A percentile compares a stretch with the other conserved stretches of the same genome.
phyloP scores from a whole-genome alignment of 2,797 vertebrate genomes.

The Cryptoblepharus egeriae region DNA sequence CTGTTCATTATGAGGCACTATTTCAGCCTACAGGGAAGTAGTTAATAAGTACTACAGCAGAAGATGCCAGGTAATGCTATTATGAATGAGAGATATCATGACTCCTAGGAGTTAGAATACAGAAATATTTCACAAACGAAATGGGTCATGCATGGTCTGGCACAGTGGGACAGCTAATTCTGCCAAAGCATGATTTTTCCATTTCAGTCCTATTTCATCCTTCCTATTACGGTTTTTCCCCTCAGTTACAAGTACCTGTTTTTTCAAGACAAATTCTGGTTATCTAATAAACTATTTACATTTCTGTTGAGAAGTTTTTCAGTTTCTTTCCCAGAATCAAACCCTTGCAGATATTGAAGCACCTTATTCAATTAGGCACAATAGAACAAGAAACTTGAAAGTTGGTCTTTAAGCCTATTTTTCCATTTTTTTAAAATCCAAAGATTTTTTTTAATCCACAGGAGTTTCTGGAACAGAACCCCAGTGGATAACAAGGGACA shows the following conservation, averaged over 20 bases:
- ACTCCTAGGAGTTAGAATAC: conserved; percentile 10
- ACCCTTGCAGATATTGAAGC: too few species aligned
- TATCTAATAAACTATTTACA: neutral
- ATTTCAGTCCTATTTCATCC: neutral
- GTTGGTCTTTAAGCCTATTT: too few species aligned
- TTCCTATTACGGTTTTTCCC: neutral
- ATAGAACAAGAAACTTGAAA: too few species aligned
- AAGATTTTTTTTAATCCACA: too few species aligned
- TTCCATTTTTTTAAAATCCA: too few species aligned
- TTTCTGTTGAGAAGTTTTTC: too few species aligned
- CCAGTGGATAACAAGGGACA: too few species aligned
- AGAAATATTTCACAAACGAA: conserved; percentile 29
- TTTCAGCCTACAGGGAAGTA: conserved; percentile 33
- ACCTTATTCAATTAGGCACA: too few species aligned
- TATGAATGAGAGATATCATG: conserved; percentile 17
- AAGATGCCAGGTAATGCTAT: conserved; percentile 14
- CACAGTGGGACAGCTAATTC: conserved; percentile 16
- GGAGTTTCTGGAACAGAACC: too few species aligned
- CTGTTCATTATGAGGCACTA: conserved; percentile 25
- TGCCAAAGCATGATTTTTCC: conserved; percentile 13
- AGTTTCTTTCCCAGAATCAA: too few species aligned
- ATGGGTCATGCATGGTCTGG: neutral
- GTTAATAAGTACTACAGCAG: neutral
- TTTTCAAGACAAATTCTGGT: neutral
- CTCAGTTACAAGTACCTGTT: neutral